A percentile compares a stretch with the other conserved stretches of the same genome.
These are phyloP conservation scores for Cybosia mesomella DNA, from an alignment of 2,888 invertebrate species.

Conservation along the genomic window DNA sequence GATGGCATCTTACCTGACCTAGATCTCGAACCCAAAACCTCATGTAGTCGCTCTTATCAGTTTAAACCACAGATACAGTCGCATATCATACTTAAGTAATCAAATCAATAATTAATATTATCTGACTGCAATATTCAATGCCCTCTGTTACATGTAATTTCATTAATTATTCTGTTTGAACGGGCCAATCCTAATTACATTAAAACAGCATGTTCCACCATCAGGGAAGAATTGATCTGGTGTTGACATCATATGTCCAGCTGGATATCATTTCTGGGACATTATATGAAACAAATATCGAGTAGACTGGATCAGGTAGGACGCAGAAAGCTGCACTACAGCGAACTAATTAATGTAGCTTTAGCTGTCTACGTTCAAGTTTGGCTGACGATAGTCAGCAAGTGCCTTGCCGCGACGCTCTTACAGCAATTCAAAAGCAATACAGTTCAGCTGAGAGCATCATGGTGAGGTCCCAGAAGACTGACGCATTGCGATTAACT, in stretches of 20 bases:
- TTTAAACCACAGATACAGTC: neutral
- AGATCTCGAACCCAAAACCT: neutral
- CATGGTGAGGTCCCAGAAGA: too few species aligned
- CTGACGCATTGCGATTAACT: too few species aligned
- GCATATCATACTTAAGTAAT: slow-evolving; percentile 3
- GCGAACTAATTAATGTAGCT: too few species aligned
- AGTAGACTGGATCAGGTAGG: too few species aligned
- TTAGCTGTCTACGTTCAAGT: too few species aligned
- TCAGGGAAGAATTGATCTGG: slow-evolving; percentile 4
- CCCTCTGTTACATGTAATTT: slow-evolving; percentile 7
- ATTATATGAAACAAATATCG: neutral
- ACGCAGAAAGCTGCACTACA: too few species aligned
- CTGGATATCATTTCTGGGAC: neutral
- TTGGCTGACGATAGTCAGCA: too few species aligned
- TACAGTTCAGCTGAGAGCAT: too few species aligned
- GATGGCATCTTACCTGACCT: too few species aligned
- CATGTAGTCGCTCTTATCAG: neutral
- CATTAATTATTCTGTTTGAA: slow-evolving; percentile 9
- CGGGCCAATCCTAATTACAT: slow-evolving; percentile 10
- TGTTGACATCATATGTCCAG: slow-evolving; percentile 1
- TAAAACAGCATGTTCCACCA: neutral
- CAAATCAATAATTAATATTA: slow-evolving; percentile 9
- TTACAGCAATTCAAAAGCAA: too few species aligned
- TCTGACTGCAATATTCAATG: slow-evolving; percentile 3
- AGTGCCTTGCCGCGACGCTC: too few species aligned